Conservation (phyloP, 2,113 vertebrate genomes). For the Sorex araneus region DNA sequence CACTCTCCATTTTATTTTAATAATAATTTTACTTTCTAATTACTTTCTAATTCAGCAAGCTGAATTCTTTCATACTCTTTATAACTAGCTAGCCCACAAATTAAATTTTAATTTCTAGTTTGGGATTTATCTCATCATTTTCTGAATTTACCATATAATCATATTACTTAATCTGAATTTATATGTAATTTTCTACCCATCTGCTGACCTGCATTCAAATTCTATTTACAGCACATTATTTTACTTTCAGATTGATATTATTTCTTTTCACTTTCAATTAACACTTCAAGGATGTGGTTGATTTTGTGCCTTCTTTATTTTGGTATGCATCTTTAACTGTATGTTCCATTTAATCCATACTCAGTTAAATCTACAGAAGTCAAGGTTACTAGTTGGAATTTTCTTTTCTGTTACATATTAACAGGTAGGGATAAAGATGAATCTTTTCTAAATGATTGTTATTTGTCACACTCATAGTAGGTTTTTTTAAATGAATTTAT, state of each 20-base stretch:
- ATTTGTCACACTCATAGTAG: background rate
- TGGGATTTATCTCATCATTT: conserved; percentile 32
- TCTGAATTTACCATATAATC: conserved; percentile 45
- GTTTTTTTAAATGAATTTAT: no score
- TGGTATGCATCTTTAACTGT: conserved; percentile 29
- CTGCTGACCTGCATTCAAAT: conserved; percentile 73
- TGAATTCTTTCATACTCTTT: background rate
- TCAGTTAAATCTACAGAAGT: conserved; percentile 32
- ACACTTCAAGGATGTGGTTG: conserved; percentile 59
- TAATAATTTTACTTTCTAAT: conserved; percentile 20
- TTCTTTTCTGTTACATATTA: background rate
- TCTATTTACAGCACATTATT: conserved; percentile 53
- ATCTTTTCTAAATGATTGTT: background rate
- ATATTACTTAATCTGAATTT: conserved; percentile 66
- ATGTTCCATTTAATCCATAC: conserved; percentile 54
- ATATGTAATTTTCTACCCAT: conserved; percentile 58
- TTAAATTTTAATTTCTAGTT: conserved; percentile 48
- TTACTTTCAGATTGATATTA: conserved; percentile 48
- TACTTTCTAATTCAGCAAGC: background rate
- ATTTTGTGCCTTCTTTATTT: conserved; percentile 18
- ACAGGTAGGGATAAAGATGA: conserved; percentile 30
- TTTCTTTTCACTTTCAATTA: conserved; percentile 67
- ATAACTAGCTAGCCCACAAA: conserved; percentile 53
- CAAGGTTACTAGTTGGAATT: conserved; percentile 34
- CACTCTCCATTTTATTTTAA: conserved; percentile 28